Evolutionary conservation across 2,113 vertebrate genomes (phyloP).

Genomic region (Dendrocopos noguchii): DNA sequence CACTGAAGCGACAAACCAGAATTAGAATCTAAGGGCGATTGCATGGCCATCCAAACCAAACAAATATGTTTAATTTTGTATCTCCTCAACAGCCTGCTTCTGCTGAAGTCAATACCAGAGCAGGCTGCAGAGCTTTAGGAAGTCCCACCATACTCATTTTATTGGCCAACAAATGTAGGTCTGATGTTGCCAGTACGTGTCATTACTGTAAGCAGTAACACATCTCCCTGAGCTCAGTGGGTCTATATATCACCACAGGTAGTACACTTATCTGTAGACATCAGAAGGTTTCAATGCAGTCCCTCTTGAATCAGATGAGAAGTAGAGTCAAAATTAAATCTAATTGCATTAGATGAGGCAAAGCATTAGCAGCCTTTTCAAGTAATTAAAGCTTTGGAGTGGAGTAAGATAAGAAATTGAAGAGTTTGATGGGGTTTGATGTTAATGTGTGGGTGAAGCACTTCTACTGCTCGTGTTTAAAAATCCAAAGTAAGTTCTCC

Average conservation of each 20-base stretch:
- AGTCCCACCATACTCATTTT: background rate
- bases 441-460: background rate
- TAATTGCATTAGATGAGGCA: background rate
- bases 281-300: background rate
- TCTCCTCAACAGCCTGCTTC: background rate
- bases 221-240: background rate
- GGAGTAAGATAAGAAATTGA: background rate
- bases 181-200: background rate
- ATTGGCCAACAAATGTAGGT: background rate
- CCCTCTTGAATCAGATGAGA: background rate
- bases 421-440: background rate
- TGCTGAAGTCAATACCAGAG: background rate
- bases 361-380: conserved; percentile 25
- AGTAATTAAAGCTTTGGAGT: conserved; percentile 23
- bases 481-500: background rate
- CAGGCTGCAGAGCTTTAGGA: background rate
- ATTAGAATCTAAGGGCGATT: background rate
- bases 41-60: background rate
- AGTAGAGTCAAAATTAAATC: background rate
- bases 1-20: background rate
- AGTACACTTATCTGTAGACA: background rate
- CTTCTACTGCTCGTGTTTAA: background rate
- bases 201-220: background rate
- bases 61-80: background rate
- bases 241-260: background rate